These are phyloP conservation scores for Tenthredo distinguenda DNA, from an alignment of 2,888 invertebrate species.

Conservation along the genomic window DNA sequence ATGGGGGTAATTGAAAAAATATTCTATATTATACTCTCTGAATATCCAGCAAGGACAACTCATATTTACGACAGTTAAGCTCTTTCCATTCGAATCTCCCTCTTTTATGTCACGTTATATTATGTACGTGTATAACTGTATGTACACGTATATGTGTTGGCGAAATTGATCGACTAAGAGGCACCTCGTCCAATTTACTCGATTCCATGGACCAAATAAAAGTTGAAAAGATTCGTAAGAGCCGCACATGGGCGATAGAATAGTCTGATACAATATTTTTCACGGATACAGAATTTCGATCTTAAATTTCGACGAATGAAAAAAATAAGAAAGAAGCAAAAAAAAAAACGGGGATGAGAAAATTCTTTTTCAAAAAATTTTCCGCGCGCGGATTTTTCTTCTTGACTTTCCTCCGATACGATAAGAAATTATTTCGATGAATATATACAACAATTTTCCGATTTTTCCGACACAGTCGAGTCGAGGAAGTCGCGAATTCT, in stretches of 20 bases:
- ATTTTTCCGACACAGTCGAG: neutral
- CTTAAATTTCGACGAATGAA: neutral
- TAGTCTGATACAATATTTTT: neutral
- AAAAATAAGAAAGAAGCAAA: neutral
- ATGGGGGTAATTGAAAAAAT: neutral
- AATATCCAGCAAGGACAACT: neutral
- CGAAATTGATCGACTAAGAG: conserved; percentile 35
- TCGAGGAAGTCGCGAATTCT: neutral
- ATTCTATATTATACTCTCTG: neutral
- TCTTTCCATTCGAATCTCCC: neutral
- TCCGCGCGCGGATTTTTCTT: neutral
- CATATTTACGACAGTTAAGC: neutral
- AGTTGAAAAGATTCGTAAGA: conserved; percentile 12
- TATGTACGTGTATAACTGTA: neutral
- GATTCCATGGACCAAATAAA: conserved; percentile 18
- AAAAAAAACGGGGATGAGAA: neutral
- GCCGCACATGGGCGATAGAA: neutral
- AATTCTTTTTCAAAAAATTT: no score
- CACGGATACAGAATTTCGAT: neutral
- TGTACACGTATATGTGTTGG: neutral
- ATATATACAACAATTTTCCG: neutral
- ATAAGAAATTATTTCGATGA: no score
- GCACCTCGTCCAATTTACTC: conserved; percentile 30
- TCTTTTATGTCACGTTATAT: neutral
- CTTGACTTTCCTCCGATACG: no score